Evolutionary conservation across 2,888 invertebrate genomes (phyloP), one percentile per base, ranked within the genome.

Genomic region (Stratiomys singularior): DNA sequence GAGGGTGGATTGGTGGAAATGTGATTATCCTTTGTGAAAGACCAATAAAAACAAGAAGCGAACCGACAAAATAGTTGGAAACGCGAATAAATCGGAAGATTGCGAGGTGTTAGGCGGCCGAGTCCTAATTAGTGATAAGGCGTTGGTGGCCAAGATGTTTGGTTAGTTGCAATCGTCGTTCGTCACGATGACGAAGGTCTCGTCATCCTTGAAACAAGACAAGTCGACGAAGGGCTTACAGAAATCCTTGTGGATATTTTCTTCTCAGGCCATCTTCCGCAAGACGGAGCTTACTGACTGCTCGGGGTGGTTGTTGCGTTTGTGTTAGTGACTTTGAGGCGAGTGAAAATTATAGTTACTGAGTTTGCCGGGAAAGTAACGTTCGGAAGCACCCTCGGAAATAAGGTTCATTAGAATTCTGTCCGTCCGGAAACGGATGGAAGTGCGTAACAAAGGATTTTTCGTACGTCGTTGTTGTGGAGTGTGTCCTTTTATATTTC

Each of bases 121-220:
- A 21, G 21, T 66, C 72, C 72, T 64, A 78, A 78, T 78, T 76
- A 78, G 77, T 56, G 77, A 56, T 74, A 56, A 77, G 77, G 47
- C 21, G 37, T 72, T 74, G 56, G 72, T 74, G 56, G 76, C 56
- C 46, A 27, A 58, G 66, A 67, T 76, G 78, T 71, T 76, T 52
- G 69, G 78, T 77, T 60, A 58, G 74, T 58, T 56, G 11, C 37
- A 37, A 25, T 18, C 58, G 47, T 18, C 37, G 15, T 74, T 58
- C 74, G 47, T 27, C 28, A 21, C 21, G 18, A 60, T 74, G 74
- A 60, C 15, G 46, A 60, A 60, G 21, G 60, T 23, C 18, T 18
- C 52, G 37, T 37, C 52, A 52, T 52, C 52, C 52, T 52, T 52
- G 52, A 15, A 52, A 13, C 15, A 4, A 52, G 15, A 15, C 52